These are phyloP conservation scores for Dysmachus trigonus DNA, from an alignment of 2,888 invertebrate species.

Conservation along the genomic window DNA sequence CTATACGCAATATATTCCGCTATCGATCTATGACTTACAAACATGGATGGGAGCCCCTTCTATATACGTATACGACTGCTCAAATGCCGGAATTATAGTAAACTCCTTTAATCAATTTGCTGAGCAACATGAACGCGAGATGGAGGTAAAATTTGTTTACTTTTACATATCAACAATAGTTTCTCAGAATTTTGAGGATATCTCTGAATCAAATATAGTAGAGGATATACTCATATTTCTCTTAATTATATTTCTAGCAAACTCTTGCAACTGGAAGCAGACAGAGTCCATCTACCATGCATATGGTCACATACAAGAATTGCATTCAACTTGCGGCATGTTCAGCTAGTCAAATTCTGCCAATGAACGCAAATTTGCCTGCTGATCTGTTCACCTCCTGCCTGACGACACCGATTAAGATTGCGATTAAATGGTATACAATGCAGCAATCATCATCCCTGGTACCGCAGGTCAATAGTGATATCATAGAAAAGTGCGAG, in stretches of 20 bases:
- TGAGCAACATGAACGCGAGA: conserved; percentile 87
- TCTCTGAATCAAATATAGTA: too few species aligned
- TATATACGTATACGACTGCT: conserved; percentile 99
- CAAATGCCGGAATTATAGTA: conserved; percentile 96
- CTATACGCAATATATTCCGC: conserved; percentile 98
- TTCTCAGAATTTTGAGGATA: too few species aligned
- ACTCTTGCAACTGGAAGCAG: not conserved
- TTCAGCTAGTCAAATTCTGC: conserved; percentile 89
- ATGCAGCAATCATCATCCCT: conserved; percentile 81
- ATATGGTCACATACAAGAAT: conserved; percentile 74
- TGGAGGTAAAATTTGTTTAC: conserved; percentile 67
- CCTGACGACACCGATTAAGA: conserved; percentile 97
- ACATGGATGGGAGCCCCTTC: conserved; percentile 99
- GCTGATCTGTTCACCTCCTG: conserved; percentile 98
- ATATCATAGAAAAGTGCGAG: conserved; percentile 86
- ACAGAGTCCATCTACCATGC: conserved; percentile 55
- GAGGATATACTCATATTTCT: not conserved
- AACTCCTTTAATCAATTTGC: conserved; percentile 91
- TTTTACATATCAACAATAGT: too few species aligned
- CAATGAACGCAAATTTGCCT: conserved; percentile 97
- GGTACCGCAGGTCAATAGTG: conserved; percentile 82
- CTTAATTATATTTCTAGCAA: not conserved
- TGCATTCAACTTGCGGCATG: conserved; percentile 98
- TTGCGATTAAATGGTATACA: conserved; percentile 94
- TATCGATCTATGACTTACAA: conserved; percentile 98